phyloP scores from a whole-genome alignment of 2,113 vertebrate species.

The Scatophagus argus region DNA sequence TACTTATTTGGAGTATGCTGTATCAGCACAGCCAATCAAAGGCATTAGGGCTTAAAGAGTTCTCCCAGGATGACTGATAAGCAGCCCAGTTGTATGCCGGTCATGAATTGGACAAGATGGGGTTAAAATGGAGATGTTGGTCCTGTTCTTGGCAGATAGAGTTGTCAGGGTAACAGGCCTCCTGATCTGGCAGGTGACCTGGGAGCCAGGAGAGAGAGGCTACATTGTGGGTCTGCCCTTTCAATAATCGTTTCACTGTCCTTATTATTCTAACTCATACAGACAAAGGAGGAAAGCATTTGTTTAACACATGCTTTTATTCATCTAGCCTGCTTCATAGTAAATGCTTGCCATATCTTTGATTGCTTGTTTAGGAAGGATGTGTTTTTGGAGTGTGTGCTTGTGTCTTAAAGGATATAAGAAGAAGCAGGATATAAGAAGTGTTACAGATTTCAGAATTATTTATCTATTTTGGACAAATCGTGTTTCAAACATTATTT shows the following conservation, averaged over 20 bases:
- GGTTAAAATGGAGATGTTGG: slow-evolving; percentile 92
- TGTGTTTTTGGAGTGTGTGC: neutral
- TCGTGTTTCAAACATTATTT: neutral
- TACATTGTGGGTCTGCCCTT: slow-evolving; percentile 88
- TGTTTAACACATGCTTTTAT: neutral
- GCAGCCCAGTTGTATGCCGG: neutral
- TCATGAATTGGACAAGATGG: slow-evolving; percentile 67
- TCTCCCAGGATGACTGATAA: neutral
- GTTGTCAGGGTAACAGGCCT: slow-evolving; percentile 94
- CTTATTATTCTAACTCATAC: slow-evolving; percentile 86
- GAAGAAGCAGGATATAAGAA: neutral
- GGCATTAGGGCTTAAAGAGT: slow-evolving; percentile 6
- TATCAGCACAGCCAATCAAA: neutral
- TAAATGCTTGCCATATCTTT: neutral
- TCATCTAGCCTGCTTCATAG: neutral
- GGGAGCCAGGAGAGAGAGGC: slow-evolving; percentile 89
- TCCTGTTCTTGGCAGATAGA: slow-evolving; percentile 90
- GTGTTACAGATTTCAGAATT: neutral
- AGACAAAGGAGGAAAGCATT: slow-evolving; percentile 57
- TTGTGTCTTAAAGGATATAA: neutral
- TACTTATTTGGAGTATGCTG: slow-evolving; percentile 5
- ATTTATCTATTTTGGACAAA: neutral
- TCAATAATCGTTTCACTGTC: slow-evolving; percentile 67
- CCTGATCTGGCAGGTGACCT: slow-evolving; percentile 95
- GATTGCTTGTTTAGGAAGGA: neutral